These are phyloP conservation scores for Cryptocheilus praepositus DNA, from an alignment of 2,888 invertebrate genomes.

Conservation along the genomic window DNA sequence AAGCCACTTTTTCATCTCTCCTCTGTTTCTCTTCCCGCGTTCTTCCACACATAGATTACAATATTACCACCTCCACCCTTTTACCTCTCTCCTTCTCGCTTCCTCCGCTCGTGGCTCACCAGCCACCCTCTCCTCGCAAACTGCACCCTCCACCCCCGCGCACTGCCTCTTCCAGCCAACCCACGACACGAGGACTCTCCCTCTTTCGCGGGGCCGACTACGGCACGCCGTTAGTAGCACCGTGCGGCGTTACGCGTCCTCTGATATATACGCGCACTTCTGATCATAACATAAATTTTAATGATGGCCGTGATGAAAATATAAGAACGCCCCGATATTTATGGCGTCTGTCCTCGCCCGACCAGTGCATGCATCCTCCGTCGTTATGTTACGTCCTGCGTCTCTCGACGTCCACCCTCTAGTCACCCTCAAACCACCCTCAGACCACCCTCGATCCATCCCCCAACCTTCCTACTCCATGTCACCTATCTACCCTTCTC, in stretches of 20 bases:
- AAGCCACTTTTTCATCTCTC: conserved; percentile 72
- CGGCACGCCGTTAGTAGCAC: conserved; percentile 33
- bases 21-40: conserved; percentile 66
- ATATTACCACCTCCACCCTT: conserved; percentile 65
- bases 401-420: neutral
- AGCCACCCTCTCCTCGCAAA: conserved; percentile 11
- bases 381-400: conserved; percentile 10
- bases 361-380: conserved; percentile 40
- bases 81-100: conserved; percentile 21
- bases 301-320: conserved; percentile 74
- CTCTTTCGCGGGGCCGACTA: conserved; percentile 9
- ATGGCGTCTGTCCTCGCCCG: conserved; percentile 55
- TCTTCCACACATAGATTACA: conserved; percentile 74
- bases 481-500: too few species aligned
- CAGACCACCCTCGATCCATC: conserved; percentile 7
- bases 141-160: conserved; percentile 4
- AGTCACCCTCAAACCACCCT: conserved; percentile 10
- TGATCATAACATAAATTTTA: conserved; percentile 75
- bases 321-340: conserved; percentile 73
- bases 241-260: conserved; percentile 45
- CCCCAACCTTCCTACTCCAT: neutral
- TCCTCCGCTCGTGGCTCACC: conserved; percentile 6
- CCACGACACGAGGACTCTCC: conserved; percentile 3
- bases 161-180: conserved; percentile 1
- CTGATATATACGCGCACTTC: conserved; percentile 70